phyloP scores from a whole-genome alignment of 2,113 vertebrate genomes.

The Heptranchias perlo region DNA sequence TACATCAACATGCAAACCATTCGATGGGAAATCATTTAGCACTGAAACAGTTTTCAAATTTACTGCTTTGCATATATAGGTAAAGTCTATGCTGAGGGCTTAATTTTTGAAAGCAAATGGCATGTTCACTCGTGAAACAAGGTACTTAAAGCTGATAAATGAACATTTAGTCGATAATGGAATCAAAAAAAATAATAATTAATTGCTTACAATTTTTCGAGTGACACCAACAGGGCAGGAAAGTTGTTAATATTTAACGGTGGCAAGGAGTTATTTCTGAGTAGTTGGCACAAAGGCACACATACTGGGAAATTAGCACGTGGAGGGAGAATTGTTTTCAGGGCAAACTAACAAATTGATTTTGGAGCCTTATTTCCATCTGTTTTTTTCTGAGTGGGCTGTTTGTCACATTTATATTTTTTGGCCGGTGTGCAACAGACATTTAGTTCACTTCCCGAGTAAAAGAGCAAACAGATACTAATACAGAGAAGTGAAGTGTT shows the following conservation, averaged over 20 bases:
- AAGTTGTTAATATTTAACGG: background rate
- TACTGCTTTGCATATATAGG: background rate
- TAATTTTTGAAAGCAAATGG: background rate
- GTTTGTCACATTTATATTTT: background rate
- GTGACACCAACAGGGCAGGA: background rate
- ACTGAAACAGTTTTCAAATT: background rate
- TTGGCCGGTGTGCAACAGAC: background rate
- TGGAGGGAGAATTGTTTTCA: background rate
- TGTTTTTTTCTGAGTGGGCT: background rate
- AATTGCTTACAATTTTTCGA: background rate
- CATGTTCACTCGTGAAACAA: background rate
- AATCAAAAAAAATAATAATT: background rate
- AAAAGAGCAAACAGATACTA: background rate
- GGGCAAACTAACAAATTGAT: background rate
- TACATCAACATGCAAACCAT: background rate
- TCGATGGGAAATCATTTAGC: background rate
- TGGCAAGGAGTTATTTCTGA: background rate
- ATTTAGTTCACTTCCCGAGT: background rate
- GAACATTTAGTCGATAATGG: background rate
- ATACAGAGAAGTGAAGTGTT: background rate
- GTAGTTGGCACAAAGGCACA: too few species aligned
- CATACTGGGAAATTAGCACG: background rate
- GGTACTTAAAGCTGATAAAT: background rate
- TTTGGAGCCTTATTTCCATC: background rate
- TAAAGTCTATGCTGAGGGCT: background rate